Base-by-base conservation (phyloP, 1,140 invertebrate genomes). In the Heliothis subflexa region DNA sequence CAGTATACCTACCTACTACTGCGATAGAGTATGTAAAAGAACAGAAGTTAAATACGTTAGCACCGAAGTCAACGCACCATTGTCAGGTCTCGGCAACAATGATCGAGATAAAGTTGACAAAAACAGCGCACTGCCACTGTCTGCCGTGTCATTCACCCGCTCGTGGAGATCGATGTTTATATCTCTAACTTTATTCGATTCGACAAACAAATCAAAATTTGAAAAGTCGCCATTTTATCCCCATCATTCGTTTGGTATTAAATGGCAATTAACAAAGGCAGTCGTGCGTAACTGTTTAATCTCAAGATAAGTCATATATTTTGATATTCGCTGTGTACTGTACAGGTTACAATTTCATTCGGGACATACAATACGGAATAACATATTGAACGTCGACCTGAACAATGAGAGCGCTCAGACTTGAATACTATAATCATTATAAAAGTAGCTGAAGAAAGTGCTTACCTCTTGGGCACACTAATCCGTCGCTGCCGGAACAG, bases 401-500 rank as follows among this genome's bases (percentile, higher is more conserved):
- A 73, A 59, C 52, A 73, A 73, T 73, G 55, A 59, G 54, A 70
- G 21, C 18, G 16, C 47, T 70, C 47, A 52, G 66, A 59, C 52
- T 54, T 73, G 55, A 73, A 59, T 47, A 59, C 45, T 76, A 64
- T 64, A 64, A 76, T 76, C 47, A 68, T 33, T 64, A 54, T 62
- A 76, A 54, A 77, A 66, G 61, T 75, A 57, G 61, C n/a, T 61
- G 49, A 80, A 33, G 71, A 76, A 59, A 74, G 66, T 54, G 40
- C 91, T 92, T 81, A 94, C 93, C 93, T 88, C 86, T 93, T 93
- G 81, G 93, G 91, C 74, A 94, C 85, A 83, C 86, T 91, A 78
- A 94, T 89, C 85, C 93, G 88, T 72, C 92, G 83, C 77, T 92
- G 93, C 82, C 91, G 90, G 89, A 94, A 93, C 83, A 93, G 86